Evolutionary conservation across 2,797 vertebrate genomes (phyloP), one percentile per base, ranked within the genome.

Genomic region (Sebastes hubbsi): DNA sequence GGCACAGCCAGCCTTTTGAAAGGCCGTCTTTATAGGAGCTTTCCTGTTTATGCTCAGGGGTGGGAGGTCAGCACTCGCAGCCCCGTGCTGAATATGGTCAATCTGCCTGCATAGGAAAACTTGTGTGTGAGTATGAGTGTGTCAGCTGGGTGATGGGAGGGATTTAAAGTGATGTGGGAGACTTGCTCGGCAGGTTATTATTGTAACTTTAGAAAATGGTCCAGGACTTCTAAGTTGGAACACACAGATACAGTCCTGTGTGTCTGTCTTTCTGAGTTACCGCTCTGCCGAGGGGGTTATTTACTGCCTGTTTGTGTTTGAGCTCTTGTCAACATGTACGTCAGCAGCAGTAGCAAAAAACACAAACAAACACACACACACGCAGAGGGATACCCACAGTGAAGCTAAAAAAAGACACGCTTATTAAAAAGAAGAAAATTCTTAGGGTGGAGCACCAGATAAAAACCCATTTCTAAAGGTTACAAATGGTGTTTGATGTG

Each of bases 31-130:
- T 95, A 94, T 94, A 90, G 89, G 89, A 92, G 90, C 88, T 93
- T 94, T 94, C 93, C 93, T 95, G 93, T 94, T 94, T 95, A 95
- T 94, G 91, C 90, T 92, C 59, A 81, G 87, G 85, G 94, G 91
- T 94, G 91, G 90, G 92, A 95, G 93, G 91, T 94, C 93, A 94
- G 89, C 79, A 25, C 90, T 94, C 78, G 78, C 92, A 91, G 90
- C 86, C 88, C 77, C n/a, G 74, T 91, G 92, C 88, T 89, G 92
- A 94, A 92, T 93, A 94, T 83, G 92, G 87, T 87, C 91, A 83
- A 91, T 88, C 90, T 77, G 77, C 80, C 84, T 85, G 78, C 89
- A 87, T 89, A 93, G 84, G 80, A 91, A 92, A 90, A 89, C 85
- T 84, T 55, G 85, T 78, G 78, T 66, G 78, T 27, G 68, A 54